Evolutionary conservation across 2,797 vertebrate species (phyloP), one percentile per base, ranked within the genome.

Genomic region (Aerospiza tachiro): DNA sequence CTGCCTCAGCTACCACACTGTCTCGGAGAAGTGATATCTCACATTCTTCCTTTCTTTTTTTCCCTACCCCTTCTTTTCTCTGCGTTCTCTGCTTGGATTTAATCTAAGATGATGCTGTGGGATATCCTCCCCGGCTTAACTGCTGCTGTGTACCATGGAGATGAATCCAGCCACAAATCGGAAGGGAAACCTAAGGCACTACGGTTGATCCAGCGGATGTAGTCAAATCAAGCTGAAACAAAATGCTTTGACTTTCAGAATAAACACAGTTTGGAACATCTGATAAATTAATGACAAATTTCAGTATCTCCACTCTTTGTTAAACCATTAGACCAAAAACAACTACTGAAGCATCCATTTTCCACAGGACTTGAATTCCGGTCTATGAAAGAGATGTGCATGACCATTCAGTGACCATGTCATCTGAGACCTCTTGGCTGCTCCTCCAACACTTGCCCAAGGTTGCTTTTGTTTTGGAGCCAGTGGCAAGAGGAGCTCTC

Each of bases 161-260:
- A 89, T 61, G 7, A 93, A 93, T 70, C 52, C 45, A 95, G 58
- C 35, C 80, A 78, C 68, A 84, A 80, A 79, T 42, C 23, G 31
- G 29, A 72, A 53, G 21, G 14, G n/a, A 87, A 77, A 75, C 82
- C 78, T 80, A 29, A 81, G 61, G 79, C 74, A 61, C 52, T 52
- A 35, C 0, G 0, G 58, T 18, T 72, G 87, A 96, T 90, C 61
- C 49, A 53, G 53, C 0, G 0, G 56, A 94, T 85, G 49, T 44
- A 50, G 61, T 61, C 75, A 92, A 81, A 95, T 50, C 50, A 93
- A 91, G 62, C 72, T 58, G 89, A 95, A 96, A 82, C 10, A 74
- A 83, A 87, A 78, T 0, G 3, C 52, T 93, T 78, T 78, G 72
- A 89, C 72, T 89, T 89, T 62, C 42, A 67, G 44, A 89, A 91